phyloP scores from a whole-genome alignment of 2,888 invertebrate species.

The Brachypterus glaber region DNA sequence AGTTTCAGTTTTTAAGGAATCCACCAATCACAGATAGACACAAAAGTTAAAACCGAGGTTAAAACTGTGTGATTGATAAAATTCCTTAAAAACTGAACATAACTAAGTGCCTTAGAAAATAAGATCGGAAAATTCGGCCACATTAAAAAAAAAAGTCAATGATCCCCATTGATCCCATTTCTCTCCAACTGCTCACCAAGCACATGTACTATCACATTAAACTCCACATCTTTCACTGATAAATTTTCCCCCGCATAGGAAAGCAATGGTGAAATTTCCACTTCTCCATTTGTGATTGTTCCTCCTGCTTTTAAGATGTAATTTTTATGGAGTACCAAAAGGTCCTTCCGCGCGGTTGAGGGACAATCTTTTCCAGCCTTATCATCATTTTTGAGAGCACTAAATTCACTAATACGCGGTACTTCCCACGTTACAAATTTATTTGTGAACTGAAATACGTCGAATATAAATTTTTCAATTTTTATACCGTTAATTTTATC shows the following conservation, averaged over 20 bases:
- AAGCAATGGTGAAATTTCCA: conserved; percentile 86
- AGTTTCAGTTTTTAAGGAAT: too few relatives aligned
- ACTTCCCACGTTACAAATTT: conserved; percentile 91
- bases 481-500: conserved; percentile 89
- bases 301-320: conserved; percentile 80
- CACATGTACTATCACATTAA: too few relatives aligned
- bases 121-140: too few relatives aligned
- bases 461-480: conserved; percentile 98
- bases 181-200: too few relatives aligned
- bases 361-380: conserved; percentile 85
- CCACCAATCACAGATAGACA: too few relatives aligned
- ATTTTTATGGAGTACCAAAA: conserved; percentile 66
- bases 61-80: too few relatives aligned
- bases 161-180: too few relatives aligned
- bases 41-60: too few relatives aligned
- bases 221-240: conserved; percentile 35
- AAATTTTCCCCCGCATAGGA: conserved; percentile 88
- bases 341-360: conserved; percentile 69
- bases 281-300: conserved; percentile 52
- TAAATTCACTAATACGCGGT: conserved; percentile 86
- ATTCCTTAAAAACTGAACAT: too few relatives aligned
- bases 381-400: conserved; percentile 92
- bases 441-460: conserved; percentile 90
- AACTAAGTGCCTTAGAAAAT: too few relatives aligned
- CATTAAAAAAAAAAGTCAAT: too few relatives aligned